phyloP scores from a whole-genome alignment of 2,797 vertebrate species.

The Lutjanus campechanus region DNA sequence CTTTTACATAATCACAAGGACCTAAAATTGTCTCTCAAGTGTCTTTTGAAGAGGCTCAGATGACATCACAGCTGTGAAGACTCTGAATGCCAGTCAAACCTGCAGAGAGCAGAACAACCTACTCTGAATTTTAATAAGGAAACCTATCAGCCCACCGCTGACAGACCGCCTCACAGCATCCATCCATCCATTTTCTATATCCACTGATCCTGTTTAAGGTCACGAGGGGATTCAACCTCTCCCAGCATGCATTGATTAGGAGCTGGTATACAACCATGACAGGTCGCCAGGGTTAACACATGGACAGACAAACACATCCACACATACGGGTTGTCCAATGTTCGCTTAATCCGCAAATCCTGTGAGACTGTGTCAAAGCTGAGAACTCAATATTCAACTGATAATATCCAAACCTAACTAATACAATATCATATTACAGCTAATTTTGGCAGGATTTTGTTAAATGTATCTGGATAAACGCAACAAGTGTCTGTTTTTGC shows the following conservation, averaged over 20 bases:
- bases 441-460: slow-evolving; percentile 12
- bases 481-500: slow-evolving; percentile 9
- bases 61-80: slow-evolving; percentile 27
- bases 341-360: not conserved
- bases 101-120: slow-evolving; percentile 33
- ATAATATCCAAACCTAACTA: slow-evolving; percentile 1
- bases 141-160: slow-evolving; percentile 36
- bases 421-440: not conserved
- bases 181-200: slow-evolving; percentile 37
- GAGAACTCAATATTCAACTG: not conserved
- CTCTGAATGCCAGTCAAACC: slow-evolving; percentile 44
- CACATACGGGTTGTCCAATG: not conserved
- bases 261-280: not conserved
- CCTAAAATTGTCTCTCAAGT: slow-evolving; percentile 12
- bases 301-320: not conserved
- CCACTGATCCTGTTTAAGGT: slow-evolving; percentile 22
- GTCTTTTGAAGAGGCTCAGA: slow-evolving; percentile 31
- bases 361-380: slow-evolving; percentile 1
- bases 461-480: slow-evolving; percentile 14
- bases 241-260: slow-evolving; percentile 26
- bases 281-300: slow-evolving; percentile 7
- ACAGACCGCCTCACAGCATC: slow-evolving; percentile 43
- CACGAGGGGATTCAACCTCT: slow-evolving; percentile 19
- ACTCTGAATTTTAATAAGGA: slow-evolving; percentile 55
- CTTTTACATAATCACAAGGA: slow-evolving; percentile 23